Base-by-base conservation (phyloP, 2,113 vertebrate species). In the Pandion haliaetus region DNA sequence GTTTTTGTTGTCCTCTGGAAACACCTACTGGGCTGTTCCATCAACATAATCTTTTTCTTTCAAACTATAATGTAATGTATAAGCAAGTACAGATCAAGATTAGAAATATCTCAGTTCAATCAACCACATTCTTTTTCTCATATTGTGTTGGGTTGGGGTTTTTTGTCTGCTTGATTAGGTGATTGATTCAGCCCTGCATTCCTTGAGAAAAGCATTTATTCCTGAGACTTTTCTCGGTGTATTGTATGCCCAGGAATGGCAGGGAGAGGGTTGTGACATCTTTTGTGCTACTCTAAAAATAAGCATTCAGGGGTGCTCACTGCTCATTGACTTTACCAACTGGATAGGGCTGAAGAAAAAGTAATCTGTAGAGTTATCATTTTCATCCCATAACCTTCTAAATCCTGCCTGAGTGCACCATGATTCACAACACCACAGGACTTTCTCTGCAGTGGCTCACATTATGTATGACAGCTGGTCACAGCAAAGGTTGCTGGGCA, bases 101-200 rank as follows among this genome's bases (percentile, higher is more conserved):
- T 88, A 95, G 50, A 83, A 84, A 87, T 85, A 40, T 32, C n/a
- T 90, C 24, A 31, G 17, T 73, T 93, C 95, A 97, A 97, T 94
- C 94, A 97, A 47, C 57, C 8, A 42, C 57, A 44, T 85, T 86
- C 17, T 79, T 94, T 93, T 91, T 90, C 54, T 69, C 44, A 66
- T 67, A 23, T 69, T 91, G 28, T 58, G 32, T 24, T 31, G 4
- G 5, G 12, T 71, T 97, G 72, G 72, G 81, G 29, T 73, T 87
- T 94, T 95, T 90, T 91, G 29, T 92, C 93, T 94, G 52, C 54
- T 96, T 95, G 72, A 85, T 97, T 93, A 94, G 50, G 28, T 88
- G 65, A 93, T 82, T 89, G 84, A 95, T 96, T 97, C 62, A 44
- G 11, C 28, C 36, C 40, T 69, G 10, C 36, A 62, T n/a, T n/a